Percentiles rank a stretch among this genome's conserved stretches.
These are phyloP conservation scores for Cinara cedri DNA, from an alignment of 2,888 invertebrate genomes.

Conservation along the genomic window DNA sequence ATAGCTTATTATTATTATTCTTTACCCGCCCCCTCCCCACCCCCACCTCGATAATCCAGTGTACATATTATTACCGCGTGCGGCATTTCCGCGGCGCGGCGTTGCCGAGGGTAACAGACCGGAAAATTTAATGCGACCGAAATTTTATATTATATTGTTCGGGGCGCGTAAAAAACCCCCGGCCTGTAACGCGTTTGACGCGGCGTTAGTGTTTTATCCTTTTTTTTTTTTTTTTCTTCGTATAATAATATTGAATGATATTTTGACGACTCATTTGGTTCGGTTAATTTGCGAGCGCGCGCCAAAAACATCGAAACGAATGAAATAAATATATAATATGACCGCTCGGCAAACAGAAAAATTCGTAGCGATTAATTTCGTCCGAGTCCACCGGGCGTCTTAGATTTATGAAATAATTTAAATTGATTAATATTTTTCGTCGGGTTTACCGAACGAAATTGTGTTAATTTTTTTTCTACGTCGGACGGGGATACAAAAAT, in stretches of 20 bases:
- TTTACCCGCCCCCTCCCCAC: too few species aligned
- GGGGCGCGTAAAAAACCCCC: slow-evolving; percentile 29
- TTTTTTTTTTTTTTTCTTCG: too few species aligned
- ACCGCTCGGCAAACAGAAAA: slow-evolving; percentile 22
- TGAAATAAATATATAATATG: background rate
- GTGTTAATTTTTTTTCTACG: too few species aligned
- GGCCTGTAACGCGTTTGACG: slow-evolving; percentile 19
- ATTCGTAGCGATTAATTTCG: background rate
- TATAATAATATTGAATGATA: too few species aligned
- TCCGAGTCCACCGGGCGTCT: background rate
- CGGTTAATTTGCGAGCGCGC: slow-evolving; percentile 24
- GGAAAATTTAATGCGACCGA: slow-evolving; percentile 45
- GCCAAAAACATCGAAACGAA: too few species aligned
- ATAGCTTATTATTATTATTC: slow-evolving; percentile 1
- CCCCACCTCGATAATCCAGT: too few species aligned
- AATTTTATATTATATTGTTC: background rate
- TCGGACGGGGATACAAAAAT: too few species aligned
- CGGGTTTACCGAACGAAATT: background rate
- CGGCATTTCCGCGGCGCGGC: background rate
- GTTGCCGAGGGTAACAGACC: slow-evolving; percentile 45
- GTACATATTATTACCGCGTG: too few species aligned
- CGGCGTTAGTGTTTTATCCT: too few species aligned
- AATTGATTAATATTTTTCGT: background rate
- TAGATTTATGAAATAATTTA: background rate
- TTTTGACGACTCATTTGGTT: slow-evolving; percentile 29